Evolutionary conservation across 2,113 vertebrate species (phyloP), one percentile per base, ranked within the genome.

Genomic region (Eptatretus burgeri): DNA sequence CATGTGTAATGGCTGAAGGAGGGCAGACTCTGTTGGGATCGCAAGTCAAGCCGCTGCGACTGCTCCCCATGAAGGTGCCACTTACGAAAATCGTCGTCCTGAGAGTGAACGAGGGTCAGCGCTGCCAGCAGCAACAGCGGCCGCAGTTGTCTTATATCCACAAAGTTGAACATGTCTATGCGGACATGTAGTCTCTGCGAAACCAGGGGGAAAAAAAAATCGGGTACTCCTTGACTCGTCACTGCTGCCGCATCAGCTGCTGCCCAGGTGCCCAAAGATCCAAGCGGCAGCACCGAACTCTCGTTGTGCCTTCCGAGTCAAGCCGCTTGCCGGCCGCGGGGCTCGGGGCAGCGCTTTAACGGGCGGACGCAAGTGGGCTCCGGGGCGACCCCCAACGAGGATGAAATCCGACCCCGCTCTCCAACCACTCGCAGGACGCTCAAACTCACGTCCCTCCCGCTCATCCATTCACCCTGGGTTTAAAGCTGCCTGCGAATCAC

Each of bases 291-390:
- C 27, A 41, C 27, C 27, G 27, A 41, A 5, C 27, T 41, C 27
- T 41, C 27, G 27, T 41, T 41, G 27, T 41, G 27, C 27, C 27
- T 41, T 7, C 27, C 27, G 27, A 41, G 27, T 7, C 27, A 41
- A 41, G 7, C n/a, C n/a, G 56, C 56, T 60, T 60, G 56, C 56
- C 56, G n/a, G n/a, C n/a, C 56, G 56, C 56, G 20, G 56, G 56
- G 56, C 56, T 60, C 56, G 20, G n/a, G n/a, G 20, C 56, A 60
- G n/a, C 56, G 56, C 56, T 60, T 60, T 60, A 60, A 60, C 56
- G 20, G 56, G n/a, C 56, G 56, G 56, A 20, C 20, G 20, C 27
- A 60, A 60, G 56, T 13, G 20, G 14, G n/a, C 56, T 20, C 20
- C 56, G 20, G 56, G n/a, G 20, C n/a, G 11, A 60, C 56, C 56